Evolutionary conservation across 2,888 invertebrate species (phyloP), one percentile per base, ranked within the genome.

Genomic region (Orthonychiurus folsomi): DNA sequence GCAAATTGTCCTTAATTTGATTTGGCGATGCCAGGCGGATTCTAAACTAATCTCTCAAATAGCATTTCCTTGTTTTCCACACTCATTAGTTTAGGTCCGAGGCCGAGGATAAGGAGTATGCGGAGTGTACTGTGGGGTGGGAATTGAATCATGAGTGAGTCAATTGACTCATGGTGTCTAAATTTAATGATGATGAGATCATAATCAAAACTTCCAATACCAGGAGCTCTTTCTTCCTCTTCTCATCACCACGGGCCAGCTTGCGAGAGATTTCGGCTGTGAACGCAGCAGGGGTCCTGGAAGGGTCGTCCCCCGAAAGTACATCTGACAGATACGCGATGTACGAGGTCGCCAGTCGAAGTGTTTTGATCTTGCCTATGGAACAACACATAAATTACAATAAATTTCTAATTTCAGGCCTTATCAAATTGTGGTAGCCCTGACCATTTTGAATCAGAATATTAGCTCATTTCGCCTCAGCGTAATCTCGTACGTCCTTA

Each of bases 261-360:
- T 70, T 70, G 52, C 70, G 67, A 27, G 72, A 72, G 62, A 72
- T 65, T 64, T 94, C 93, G 0, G 93, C 93, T 60, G 90, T 83
- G 80, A 94, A 94, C 0, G 87, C 91, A 56, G 76, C 75, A 12
- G 86, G 86, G 0, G 86, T 86, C 54, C 76, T 66, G 0, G 88
- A 86, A 23, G 81, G 80, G 56, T 87, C 90, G 74, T 92, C 91
- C 62, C 88, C 89, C 76, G 91, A 88, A 72, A 96, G 77, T 1
- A 94, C 89, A 69, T 88, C 88, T 80, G 92, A 91, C 62, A 96
- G 82, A 78, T 94, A 94, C 3, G 89, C 88, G 73, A 93, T 93
- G 79, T 93, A 94, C 0, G 89, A 88, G 0, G 92, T 95, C 0
- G 95, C 95, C 74, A 96, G 79, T 65, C 94, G 83, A 27, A 96